Evolutionary conservation across 2,797 vertebrate genomes (phyloP).

Genomic region (Propithecus perrieri): DNA sequence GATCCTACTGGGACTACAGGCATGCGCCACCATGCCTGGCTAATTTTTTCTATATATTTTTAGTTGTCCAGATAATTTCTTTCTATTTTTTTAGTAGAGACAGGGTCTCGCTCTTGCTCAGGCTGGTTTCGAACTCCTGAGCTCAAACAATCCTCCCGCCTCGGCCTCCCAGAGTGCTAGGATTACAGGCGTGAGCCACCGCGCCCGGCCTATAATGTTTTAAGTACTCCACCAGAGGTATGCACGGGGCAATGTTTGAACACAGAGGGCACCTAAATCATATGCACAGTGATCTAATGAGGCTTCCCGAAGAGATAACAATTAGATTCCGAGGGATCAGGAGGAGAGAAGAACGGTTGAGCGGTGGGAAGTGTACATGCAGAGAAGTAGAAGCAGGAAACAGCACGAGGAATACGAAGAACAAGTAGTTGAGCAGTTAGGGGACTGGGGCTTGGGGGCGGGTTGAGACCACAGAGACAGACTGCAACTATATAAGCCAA

Average conservation of each 20-base stretch:
- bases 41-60: too few relatives aligned
- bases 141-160: too few relatives aligned
- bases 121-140: too few relatives aligned
- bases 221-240: neutral
- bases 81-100: too few relatives aligned
- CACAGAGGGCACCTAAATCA: neutral
- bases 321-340: neutral
- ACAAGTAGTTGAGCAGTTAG: accelerated
- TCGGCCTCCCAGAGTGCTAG: too few relatives aligned
- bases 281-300: neutral
- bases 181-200: too few relatives aligned
- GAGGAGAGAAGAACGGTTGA: neutral
- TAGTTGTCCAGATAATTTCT: too few relatives aligned
- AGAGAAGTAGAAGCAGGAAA: neutral
- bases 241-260: neutral
- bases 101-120: too few relatives aligned
- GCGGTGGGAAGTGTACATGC: neutral
- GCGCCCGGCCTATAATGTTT: neutral
- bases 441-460: neutral
- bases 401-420: neutral
- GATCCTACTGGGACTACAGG: too few relatives aligned
- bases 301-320: neutral
- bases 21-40: too few relatives aligned
- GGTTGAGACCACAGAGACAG: neutral
- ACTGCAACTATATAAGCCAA: neutral